phyloP scores from a whole-genome alignment of 2,888 invertebrate genomes.

The Netelia melanura region DNA sequence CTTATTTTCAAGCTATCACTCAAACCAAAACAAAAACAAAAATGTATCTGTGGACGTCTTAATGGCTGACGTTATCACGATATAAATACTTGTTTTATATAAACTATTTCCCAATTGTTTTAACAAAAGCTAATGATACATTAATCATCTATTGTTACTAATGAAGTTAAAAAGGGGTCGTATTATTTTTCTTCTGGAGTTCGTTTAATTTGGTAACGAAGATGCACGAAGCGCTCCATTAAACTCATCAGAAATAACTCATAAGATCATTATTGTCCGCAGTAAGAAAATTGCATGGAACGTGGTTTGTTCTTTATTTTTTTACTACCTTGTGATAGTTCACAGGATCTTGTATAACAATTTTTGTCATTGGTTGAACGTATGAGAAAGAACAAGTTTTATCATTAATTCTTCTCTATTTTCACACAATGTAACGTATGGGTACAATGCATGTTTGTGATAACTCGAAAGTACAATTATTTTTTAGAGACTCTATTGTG shows the following conservation, averaged over 20 bases:
- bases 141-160: conserved; percentile 24
- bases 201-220: conserved; percentile 17
- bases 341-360: too few species aligned
- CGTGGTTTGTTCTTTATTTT: too few species aligned
- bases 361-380: too few species aligned
- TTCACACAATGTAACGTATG: too few species aligned
- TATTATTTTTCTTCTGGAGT: conserved; percentile 2
- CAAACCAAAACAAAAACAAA: conserved; percentile 16
- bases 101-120: background rate
- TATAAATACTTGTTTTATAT: conserved; percentile 39
- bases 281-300: too few species aligned
- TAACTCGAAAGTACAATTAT: too few species aligned
- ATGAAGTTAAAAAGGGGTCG: background rate
- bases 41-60: conserved; percentile 41
- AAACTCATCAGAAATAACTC: background rate
- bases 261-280: background rate
- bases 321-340: too few species aligned
- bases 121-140: conserved; percentile 35
- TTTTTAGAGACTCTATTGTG: too few species aligned
- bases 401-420: too few species aligned
- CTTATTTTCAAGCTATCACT: conserved; percentile 63
- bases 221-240: conserved; percentile 18
- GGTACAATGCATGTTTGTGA: too few species aligned
- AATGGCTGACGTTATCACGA: conserved; percentile 47
- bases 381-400: too few species aligned